Evolutionary conservation across 2,888 invertebrate species (phyloP), one percentile per base, ranked within the genome.

Genomic region (Agrochola macilenta): DNA sequence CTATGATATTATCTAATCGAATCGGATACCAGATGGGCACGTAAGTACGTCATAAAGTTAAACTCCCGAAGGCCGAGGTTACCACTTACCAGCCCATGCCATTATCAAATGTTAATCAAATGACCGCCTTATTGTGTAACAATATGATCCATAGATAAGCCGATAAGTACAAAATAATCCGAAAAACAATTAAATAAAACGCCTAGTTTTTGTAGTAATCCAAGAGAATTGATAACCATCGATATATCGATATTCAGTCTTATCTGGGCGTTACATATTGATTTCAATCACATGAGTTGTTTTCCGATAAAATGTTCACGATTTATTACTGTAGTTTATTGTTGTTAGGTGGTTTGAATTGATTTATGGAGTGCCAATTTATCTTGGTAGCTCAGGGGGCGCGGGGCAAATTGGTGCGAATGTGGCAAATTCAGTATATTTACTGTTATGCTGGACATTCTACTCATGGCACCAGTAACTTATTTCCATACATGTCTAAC

Each of bases 221-320:
- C 26, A n/a, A 69, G 11, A 49, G 30, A 71, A 60, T 83, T 69
- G 60, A 69, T 81, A 43, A 46, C 26, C 17, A 66, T 49, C 49
- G 30, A 35, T 52, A 52, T 26, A 26, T 12, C 23, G 1, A 54
- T 58, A 54, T 63, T 71, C 58, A 35, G 58, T 69, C 46, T 74
- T 75, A 86, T 83, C 83, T 49, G 35, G 1, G 14, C 30, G 65
- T 68, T 35, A 39, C 63, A 63, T 78, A 76, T 81, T 74, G 74
- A 64, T 85, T 84, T 65, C 43, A 85, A 84, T 85, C 81, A 84
- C 78, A 73, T 85, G 87, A 78, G 58, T 72, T 54, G 49, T 46
- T 72, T 54, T 14, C 17, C 4, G 78, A 83, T 85, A 82, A 82
- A 30, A 68, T 60, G 1, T 30, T 2, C n/a, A 61, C 46, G 12